Evolutionary conservation across 2,113 vertebrate species (phyloP).

Genomic region (Chinchilla lanigera): DNA sequence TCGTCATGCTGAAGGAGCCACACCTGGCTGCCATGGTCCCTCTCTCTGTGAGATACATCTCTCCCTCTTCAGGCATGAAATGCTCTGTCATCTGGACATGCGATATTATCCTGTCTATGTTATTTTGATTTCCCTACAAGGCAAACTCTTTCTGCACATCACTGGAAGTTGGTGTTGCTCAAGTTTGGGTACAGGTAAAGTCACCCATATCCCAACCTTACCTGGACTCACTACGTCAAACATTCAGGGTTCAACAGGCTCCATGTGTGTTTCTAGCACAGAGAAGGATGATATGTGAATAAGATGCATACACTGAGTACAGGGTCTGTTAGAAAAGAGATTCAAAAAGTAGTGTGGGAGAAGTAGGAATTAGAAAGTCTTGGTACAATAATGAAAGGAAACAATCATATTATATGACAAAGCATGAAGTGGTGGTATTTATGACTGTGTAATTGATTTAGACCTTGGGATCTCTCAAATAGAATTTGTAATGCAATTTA

Average conservation of each 20-base stretch:
- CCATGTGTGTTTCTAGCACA: background rate
- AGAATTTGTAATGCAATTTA: no score
- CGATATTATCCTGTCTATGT: background rate
- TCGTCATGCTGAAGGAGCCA: background rate
- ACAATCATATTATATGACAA: background rate
- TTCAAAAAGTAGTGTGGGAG: accelerated
- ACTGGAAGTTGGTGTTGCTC: background rate
- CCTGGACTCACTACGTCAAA: no score
- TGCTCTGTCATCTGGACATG: background rate
- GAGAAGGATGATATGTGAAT: no score
- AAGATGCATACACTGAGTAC: no score
- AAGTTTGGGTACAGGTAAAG: background rate
- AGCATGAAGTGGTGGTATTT: background rate
- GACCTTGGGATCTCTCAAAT: background rate
- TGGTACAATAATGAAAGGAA: background rate
- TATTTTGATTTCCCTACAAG: background rate
- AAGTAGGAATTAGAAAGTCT: background rate
- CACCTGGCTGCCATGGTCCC: no score
- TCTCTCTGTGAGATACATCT: background rate
- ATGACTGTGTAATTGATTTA: background rate
- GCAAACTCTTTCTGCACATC: background rate
- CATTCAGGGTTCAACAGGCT: background rate
- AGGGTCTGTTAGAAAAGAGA: no score
- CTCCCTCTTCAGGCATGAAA: background rate
- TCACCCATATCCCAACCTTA: background rate